Base-by-base conservation (phyloP, 2,113 vertebrate genomes). In the Tragelaphus buxtoni region DNA sequence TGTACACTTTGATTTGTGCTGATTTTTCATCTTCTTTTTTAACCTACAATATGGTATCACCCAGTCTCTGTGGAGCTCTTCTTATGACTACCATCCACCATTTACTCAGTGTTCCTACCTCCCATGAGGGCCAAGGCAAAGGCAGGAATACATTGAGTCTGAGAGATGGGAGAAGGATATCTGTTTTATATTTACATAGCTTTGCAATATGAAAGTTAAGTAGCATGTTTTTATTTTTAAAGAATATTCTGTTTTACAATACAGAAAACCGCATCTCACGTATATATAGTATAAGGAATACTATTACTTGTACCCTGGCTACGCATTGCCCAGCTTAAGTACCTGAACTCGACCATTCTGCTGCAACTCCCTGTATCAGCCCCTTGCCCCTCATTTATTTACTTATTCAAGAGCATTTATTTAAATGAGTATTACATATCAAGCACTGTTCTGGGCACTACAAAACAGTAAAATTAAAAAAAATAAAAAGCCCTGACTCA, bases 391-490 rank as follows among this genome's bases (percentile, higher is more conserved):
- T 30, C 55, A 82, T 35, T 53, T 39, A 65, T 26, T 69, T 32
- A 45, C 39, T 83, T 39, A 35, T 39, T 88, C 65, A 88, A 28
- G 92, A 76, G 30, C 60, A 69, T 45, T 69, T 55, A 49, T 79
- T 28, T 32, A 45, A 45, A 20, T 69, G 42, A 55, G 28, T 30
- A 20, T 47, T 45, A 24, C 6, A 4, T 82, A 5, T 76, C 47
- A 88, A 79, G 39, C 28, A 51, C 49, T 95, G 32, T 88, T 77
- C 26, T 93, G 55, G 32, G 42, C 26, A 42, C 5, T 53, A 28
- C 56, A 69, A 96, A 49, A 88, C 11, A 26, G 30, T 83, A 84
- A 65, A 74, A 91, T 20, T 58, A 60, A 60, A 11, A 32, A 42
- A 16, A 30, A 69, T 9, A 30, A 24, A 61, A 93, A 81, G 3